phyloP scores from a whole-genome alignment of 2,113 vertebrate species.

The Cyanoramphus novaezelandiae region DNA sequence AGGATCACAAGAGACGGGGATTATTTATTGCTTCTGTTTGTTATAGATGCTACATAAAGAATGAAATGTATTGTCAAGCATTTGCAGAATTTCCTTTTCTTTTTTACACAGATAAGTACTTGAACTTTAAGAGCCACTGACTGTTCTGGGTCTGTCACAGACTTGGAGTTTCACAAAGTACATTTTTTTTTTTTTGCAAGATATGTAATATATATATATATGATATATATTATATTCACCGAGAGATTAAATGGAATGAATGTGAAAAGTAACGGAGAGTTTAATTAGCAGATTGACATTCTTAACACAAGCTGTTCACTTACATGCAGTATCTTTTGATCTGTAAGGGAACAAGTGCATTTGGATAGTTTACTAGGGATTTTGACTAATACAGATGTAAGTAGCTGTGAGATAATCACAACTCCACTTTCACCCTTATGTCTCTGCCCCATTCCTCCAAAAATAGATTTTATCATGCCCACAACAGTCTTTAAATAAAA shows the following conservation, averaged over 20 bases:
- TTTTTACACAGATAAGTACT: neutral
- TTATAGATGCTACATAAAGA: neutral
- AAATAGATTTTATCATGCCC: neutral
- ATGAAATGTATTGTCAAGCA: neutral
- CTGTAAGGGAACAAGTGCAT: neutral
- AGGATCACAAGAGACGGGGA: neutral
- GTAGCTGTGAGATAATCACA: neutral
- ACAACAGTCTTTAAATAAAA: neutral
- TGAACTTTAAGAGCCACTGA: neutral
- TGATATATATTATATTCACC: neutral
- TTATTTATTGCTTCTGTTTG: neutral
- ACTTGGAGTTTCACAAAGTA: neutral
- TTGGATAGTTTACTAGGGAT: neutral
- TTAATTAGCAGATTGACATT: neutral
- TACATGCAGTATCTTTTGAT: neutral
- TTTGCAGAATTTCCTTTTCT: neutral
- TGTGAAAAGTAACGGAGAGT: neutral
- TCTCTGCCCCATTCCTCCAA: neutral
- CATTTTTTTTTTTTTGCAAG: neutral
- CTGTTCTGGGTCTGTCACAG: neutral
- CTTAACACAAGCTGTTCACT: neutral
- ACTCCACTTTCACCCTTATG: neutral
- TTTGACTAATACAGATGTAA: conserved; percentile 21
- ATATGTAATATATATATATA: neutral
- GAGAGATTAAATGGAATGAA: neutral